Conservation (phyloP, 2,888 invertebrate species). For the Lordiphosa fenestrarum region DNA sequence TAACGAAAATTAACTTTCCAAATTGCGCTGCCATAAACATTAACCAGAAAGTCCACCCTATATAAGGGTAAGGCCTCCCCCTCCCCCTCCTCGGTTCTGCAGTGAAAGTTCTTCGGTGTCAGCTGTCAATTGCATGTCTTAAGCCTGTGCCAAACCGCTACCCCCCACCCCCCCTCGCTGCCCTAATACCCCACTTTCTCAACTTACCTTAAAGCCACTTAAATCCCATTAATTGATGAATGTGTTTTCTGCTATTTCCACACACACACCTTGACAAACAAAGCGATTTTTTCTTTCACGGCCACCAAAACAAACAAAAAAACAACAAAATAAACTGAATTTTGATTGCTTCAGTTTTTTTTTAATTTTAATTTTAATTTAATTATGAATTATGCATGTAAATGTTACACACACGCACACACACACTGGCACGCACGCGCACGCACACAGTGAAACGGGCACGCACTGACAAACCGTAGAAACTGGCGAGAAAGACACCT, state of each 20-base stretch:
- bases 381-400: background rate
- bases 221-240: constrained; percentile 18
- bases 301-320: background rate
- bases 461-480: background rate
- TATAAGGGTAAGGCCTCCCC: too few relatives aligned
- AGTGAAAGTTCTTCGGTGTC: constrained; percentile 18
- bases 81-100: background rate
- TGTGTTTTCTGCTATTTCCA: constrained; percentile 3
- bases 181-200: constrained; percentile 5
- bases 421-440: background rate
- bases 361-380: background rate
- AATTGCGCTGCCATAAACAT: too few relatives aligned
- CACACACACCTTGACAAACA: constrained; percentile 3
- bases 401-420: background rate
- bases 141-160: too few relatives aligned
- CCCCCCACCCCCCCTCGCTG: too few relatives aligned
- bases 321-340: background rate
- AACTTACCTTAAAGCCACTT: constrained; percentile 19
- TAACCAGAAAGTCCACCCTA: too few relatives aligned
- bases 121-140: too few relatives aligned
- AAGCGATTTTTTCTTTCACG: constrained; percentile 1
- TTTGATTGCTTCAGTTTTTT: background rate
- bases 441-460: background rate
- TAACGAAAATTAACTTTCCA: too few relatives aligned
- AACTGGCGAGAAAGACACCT: constrained; percentile 9